These are phyloP conservation scores for Drosophila auraria DNA, from an alignment of 1,140 invertebrate genomes.

Conservation along the genomic window DNA sequence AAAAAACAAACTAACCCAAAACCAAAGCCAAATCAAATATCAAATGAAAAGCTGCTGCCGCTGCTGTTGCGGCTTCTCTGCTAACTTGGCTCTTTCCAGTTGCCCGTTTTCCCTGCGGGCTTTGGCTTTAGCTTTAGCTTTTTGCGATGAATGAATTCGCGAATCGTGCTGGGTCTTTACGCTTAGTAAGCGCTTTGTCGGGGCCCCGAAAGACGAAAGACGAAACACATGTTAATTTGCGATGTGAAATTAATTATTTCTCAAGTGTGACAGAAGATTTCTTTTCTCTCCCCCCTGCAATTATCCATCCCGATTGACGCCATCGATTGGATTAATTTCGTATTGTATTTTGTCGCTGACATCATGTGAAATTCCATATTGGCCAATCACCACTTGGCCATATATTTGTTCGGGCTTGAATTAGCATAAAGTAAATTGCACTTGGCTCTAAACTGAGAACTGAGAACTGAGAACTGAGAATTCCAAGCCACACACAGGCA, in stretches of 20 bases:
- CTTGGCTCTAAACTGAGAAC: neutral
- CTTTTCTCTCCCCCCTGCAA: conserved; percentile 30
- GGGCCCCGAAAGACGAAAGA: conserved; percentile 42
- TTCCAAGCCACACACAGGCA: neutral
- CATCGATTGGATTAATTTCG: conserved; percentile 54
- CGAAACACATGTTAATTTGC: conserved; percentile 74
- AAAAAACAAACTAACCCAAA: conserved; percentile 24
- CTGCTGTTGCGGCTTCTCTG: conserved; percentile 17
- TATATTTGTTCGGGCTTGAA: conserved; percentile 11
- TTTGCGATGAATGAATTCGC: conserved; percentile 64
- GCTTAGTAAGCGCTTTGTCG: conserved; percentile 74
- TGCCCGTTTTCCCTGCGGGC: conserved; percentile 25
- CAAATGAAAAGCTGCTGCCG: conserved; percentile 62
- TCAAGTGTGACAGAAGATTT: conserved; percentile 65
- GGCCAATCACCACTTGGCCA: conserved; percentile 53
- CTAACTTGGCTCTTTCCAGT: conserved; percentile 44
- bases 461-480: conserved; percentile 7
- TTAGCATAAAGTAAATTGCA: conserved; percentile 74
- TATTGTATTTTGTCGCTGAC: conserved; percentile 65
- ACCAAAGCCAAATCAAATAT: conserved; percentile 40
- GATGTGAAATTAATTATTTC: conserved; percentile 42
- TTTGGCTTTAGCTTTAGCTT: conserved; percentile 1
- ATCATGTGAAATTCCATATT: conserved; percentile 74
- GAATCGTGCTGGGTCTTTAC: conserved; percentile 67
- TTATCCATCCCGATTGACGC: conserved; percentile 12